Evolutionary conservation across 2,888 invertebrate species (phyloP), one percentile per base, ranked within the genome.

Genomic region (Coenonympha arcania): DNA sequence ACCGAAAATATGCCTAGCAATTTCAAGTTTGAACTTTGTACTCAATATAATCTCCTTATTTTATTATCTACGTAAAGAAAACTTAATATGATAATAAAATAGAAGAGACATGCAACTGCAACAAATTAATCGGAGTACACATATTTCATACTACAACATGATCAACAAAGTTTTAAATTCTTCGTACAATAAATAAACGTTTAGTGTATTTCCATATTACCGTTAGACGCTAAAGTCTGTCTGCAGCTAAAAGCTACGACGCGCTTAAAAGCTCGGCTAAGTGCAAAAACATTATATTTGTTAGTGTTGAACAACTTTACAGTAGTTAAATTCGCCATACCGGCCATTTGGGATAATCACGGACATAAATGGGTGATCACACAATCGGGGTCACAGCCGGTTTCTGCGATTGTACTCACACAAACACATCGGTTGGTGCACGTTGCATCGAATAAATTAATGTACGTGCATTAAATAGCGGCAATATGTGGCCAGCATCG

Each of bases 331-430:
- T 41, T 41, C 41, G 28, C 41, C 30, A 19, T 41, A 28, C 28
- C 28, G 30, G 30, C 31, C 22, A 43, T 43, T 43, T 15, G 11
- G 13, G 31, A 43, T 43, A 43, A 43, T 43, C 33, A 31, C 31
- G 43, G 9, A 15, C 31, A 31, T 31, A 43, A 43, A 19, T 43
- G 43, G 43, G 31, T 20, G 43, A 43, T 43, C 31, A 43, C 30
- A 43, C 43, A 30, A 43, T 43, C 31, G 43, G 43, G 43, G 43
- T 43, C 43, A 43, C 43, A 43, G 43, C 43, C 43, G 43, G 31
- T 43, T 43, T 43, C 43, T 43, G 22, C 31, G 43, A 43, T 31
- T 43, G 31, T 33, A 31, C 31, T 43, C 43, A 15, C 31, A 31
- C 43, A 43, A 22, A 37, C 37, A 39, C 39, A 24, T 39, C 8